phyloP scores from a whole-genome alignment of 2,888 invertebrate genomes.

The Malthinus seriepunctatus region DNA sequence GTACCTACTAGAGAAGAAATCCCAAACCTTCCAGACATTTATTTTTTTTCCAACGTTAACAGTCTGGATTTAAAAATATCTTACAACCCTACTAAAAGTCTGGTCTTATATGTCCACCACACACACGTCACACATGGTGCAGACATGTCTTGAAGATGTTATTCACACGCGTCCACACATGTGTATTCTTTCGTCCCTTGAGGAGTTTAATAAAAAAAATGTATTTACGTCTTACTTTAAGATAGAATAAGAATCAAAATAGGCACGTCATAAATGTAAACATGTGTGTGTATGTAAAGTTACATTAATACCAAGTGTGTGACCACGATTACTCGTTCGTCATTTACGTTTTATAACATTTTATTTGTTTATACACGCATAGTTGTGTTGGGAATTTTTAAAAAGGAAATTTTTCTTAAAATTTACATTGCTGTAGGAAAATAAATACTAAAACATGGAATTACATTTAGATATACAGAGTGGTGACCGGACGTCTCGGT shows the following conservation, averaged over 20 bases:
- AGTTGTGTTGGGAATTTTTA: no score
- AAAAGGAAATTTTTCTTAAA: no score
- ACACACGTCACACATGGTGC: constrained; percentile 31
- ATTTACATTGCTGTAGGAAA: no score
- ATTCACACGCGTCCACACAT: constrained; percentile 52
- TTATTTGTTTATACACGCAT: no score
- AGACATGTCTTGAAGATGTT: constrained; percentile 46
- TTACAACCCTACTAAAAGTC: constrained; percentile 42
- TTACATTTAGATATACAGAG: no score
- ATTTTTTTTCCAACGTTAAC: background rate
- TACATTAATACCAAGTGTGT: constrained; percentile 46
- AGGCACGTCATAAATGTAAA: constrained; percentile 20
- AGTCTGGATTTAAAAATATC: constrained; percentile 44
- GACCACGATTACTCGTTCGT: constrained; percentile 37
- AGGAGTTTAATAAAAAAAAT: constrained; percentile 16
- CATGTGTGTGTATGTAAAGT: constrained; percentile 31
- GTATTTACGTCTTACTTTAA: constrained; percentile 12
- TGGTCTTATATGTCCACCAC: constrained; percentile 45
- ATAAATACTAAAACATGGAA: no score
- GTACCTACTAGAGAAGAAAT: no score
- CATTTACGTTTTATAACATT: no score
- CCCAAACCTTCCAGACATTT: no score
- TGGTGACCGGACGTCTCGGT: no score
- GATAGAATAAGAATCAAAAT: constrained; percentile 17
- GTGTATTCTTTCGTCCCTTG: constrained; percentile 40